Evolutionary conservation across 2,888 invertebrate species (phyloP), one percentile per base, ranked within the genome.

Genomic region (Metopia argyrocephala): DNA sequence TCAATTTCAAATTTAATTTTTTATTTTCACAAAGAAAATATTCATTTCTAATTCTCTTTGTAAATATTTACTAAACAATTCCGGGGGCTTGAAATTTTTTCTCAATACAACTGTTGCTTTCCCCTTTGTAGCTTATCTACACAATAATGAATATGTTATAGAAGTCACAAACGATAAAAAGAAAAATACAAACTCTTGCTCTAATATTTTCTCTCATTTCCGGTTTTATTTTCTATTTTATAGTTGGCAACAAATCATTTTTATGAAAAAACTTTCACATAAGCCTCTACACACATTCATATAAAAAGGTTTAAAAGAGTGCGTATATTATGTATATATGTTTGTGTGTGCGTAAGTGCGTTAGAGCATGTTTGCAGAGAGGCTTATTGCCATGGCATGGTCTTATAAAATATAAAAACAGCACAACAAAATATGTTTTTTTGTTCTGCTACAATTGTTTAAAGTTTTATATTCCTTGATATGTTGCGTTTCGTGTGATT

Each of bases 221-320:
- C 38, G 12, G 38, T 9, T 38, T 38, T 38, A 12, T 12, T 38
- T 48, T 74, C 45, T 61, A 5, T 56, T 68, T 56, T 56, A 31
- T 70, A 56, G 61, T 76, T 79, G 31, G 52, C 62, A 80, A 65
- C 68, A 80, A 80, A 69, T 76, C 59, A 59, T 76, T 74, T 78
- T 78, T 65, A 48, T 74, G n/a, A n/a, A n/a, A n/a, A 78, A 74
- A 74, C 74, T 81, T 78, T 74, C 54, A 65, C 73, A 76, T 81
- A 54, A 54, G 54, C 38, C 38, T 15, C 9, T 38, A 0, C 15
- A 38, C 3, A 38, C 38, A 38, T 38, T 9, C 2, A 2, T 31
- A 38, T 1, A 2, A 12, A 38, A 38, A 38, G 38, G 38, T 38
- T 38, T 38, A 4, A 15, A 38, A n/a, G n/a, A n/a, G n/a, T n/a